Base-by-base conservation (phyloP, 2,113 vertebrate species). In the Rhipidura dahli region DNA sequence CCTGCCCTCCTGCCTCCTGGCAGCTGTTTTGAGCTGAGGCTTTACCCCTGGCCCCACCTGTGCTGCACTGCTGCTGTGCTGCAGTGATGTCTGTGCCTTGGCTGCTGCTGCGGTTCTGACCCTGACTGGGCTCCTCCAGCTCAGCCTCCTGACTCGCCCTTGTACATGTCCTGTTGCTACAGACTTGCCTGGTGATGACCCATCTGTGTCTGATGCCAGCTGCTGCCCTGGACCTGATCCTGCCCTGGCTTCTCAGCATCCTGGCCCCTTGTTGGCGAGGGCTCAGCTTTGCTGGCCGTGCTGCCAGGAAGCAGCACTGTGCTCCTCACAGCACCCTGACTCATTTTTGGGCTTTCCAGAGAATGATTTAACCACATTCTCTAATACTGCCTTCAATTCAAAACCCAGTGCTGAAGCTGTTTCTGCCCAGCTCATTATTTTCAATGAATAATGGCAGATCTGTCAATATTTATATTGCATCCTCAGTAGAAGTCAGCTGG, bases 201-300 rank as follows among this genome's bases (percentile, higher is more conserved):
- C 0, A 0, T 18, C 51, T 10, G 2, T 63, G 56, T 18, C 69
- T 89, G 65, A 26, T 21, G 47, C 35, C 0, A 0, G 0, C 9
- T 7, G 6, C 64, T 78, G 37, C 30, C 19, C 40, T 3, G 3
- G 35, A 30, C 12, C 63, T 37, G 50, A 20, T 47, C 21, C 86
- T 90, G n/a, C 23, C 31, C n/a, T 27, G 50, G 26, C 24, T 72
- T 13, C 53, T 80, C 54, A 23, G 81, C 59, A 33, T 31, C 30
- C 53, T 3, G 2, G 27, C 13, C 12, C 22, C 42, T 24, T 37
- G 40, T 9, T 0, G 0, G 14, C 13, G 35, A 75, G 15, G 35
- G 16, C 42, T 79, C 61, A 93, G 39, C 22, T 54, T 30, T 6
- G 1, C 40, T 59, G 63, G 15, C 60, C 0, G 0, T n/a, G 40